Conservation (phyloP, 53 echinoderm and acorn worm species). For the Zoroaster sp. region DNA sequence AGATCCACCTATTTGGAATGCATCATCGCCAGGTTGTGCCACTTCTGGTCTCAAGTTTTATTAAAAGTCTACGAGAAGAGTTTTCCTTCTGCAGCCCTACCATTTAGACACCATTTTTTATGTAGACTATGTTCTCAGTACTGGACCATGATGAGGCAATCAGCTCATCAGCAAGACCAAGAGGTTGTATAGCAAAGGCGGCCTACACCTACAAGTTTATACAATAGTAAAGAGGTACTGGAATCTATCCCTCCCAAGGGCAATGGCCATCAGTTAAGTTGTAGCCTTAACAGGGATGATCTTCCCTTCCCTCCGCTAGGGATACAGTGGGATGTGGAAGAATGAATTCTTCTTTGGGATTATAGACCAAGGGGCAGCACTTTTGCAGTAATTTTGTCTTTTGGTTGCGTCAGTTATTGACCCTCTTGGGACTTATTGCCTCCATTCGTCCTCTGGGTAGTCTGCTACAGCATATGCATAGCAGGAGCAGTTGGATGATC, state of each 20-base stretch:
- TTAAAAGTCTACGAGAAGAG: slow-evolving; percentile 41
- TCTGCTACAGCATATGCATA: slow-evolving; percentile 31
- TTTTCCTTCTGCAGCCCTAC: slow-evolving; percentile 46
- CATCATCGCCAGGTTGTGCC: slow-evolving; percentile 48
- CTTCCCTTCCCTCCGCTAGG: slow-evolving; percentile 22
- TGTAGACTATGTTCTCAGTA: slow-evolving; percentile 40
- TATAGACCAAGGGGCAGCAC: slow-evolving; percentile 23
- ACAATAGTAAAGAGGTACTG: not conserved
- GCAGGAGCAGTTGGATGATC: slow-evolving; percentile 47
- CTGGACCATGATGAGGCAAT: slow-evolving; percentile 20
- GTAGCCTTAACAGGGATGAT: slow-evolving; percentile 3
- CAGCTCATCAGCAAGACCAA: slow-evolving; percentile 10
- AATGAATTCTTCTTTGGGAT: slow-evolving; percentile 27
- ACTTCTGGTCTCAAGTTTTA: slow-evolving; percentile 53
- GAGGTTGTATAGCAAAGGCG: slow-evolving; percentile 17
- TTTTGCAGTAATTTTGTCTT: slow-evolving; percentile 34
- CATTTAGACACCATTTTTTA: slow-evolving; percentile 29
- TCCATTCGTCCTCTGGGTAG: slow-evolving; percentile 43
- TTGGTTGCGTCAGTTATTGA: slow-evolving; percentile 46
- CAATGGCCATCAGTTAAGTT: slow-evolving; percentile 3
- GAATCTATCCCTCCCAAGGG: slow-evolving; percentile 27
- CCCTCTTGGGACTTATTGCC: slow-evolving; percentile 41
- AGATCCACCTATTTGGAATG: slow-evolving; percentile 50
- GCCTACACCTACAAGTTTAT: slow-evolving; percentile 13
- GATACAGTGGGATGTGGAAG: slow-evolving; percentile 35